Percentiles rank a stretch among this genome's conserved stretches.
Evolutionary conservation across 2,888 invertebrate species (phyloP).

Genomic region (Melanotus villosus): DNA sequence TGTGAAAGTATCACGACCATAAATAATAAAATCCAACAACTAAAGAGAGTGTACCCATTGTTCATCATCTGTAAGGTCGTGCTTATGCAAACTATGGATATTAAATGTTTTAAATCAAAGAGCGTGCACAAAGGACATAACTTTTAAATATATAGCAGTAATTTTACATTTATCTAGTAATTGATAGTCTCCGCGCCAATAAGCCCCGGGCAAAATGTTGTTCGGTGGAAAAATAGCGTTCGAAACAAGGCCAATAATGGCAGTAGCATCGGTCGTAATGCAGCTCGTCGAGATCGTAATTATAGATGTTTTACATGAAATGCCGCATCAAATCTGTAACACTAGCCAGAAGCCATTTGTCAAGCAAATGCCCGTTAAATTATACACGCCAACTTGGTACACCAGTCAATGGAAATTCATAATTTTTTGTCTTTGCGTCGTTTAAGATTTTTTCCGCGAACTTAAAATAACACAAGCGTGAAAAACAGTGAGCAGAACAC

Average conservation of each 20-base stretch:
- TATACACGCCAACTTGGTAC: slow-evolving; percentile 17
- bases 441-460: neutral
- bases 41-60: slow-evolving; percentile 6
- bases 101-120: slow-evolving; percentile 23
- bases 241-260: slow-evolving; percentile 35
- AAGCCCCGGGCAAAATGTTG: slow-evolving; percentile 1
- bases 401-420: neutral
- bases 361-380: slow-evolving; percentile 38
- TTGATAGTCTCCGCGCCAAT: slow-evolving; percentile 27
- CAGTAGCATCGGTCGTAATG: slow-evolving; percentile 27
- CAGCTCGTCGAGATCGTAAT: slow-evolving; percentile 35
- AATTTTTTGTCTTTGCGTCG: neutral
- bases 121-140: slow-evolving; percentile 27
- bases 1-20: slow-evolving; percentile 16
- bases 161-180: slow-evolving; percentile 23
- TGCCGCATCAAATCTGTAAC: slow-evolving; percentile 36
- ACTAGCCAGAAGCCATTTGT: slow-evolving; percentile 38
- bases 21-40: slow-evolving; percentile 11
- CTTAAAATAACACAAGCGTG: too few species aligned
- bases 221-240: slow-evolving; percentile 15
- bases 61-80: slow-evolving; percentile 17
- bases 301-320: slow-evolving; percentile 36
- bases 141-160: slow-evolving; percentile 21
- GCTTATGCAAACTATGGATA: slow-evolving; percentile 23
- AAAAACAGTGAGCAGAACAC: too few species aligned